Evolutionary conservation across 1,140 invertebrate species (phyloP).

Genomic region (Leptestheria dahalacensis): DNA sequence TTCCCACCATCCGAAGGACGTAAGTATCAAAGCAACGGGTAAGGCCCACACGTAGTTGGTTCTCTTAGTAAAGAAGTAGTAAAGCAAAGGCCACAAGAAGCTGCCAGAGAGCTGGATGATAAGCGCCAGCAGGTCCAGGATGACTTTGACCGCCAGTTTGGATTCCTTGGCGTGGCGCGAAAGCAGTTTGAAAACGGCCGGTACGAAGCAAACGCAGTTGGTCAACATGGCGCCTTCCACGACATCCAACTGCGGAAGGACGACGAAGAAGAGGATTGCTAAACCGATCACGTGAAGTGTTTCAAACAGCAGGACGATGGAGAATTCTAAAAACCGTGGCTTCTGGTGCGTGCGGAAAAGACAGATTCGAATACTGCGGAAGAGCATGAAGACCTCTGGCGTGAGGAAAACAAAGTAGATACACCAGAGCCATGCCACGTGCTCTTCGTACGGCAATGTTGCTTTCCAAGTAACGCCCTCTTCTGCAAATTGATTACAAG

Average conservation of each 20-base stretch:
- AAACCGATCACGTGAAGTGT: conserved; percentile 34
- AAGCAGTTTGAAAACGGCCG: conserved; percentile 27
- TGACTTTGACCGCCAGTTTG: neutral
- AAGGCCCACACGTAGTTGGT: conserved; percentile 26
- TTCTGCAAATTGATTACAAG: neutral
- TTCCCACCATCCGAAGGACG: conserved; percentile 38
- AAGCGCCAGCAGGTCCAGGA: conserved; percentile 25
- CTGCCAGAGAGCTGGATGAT: conserved; percentile 24
- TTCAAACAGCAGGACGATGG: conserved; percentile 27
- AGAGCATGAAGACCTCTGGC: conserved; percentile 29
- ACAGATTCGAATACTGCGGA: conserved; percentile 28
- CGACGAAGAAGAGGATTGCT: conserved; percentile 32
- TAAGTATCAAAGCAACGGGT: conserved; percentile 30
- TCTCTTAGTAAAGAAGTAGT: neutral
- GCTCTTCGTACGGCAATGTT: conserved; percentile 22
- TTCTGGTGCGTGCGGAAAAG: conserved; percentile 23
- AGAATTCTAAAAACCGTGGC: conserved; percentile 21
- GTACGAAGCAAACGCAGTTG: conserved; percentile 34
- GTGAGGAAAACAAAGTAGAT: conserved; percentile 29
- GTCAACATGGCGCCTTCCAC: conserved; percentile 33
- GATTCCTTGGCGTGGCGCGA: neutral
- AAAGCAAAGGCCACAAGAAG: conserved; percentile 24
- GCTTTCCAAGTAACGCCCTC: neutral
- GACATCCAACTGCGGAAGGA: conserved; percentile 36
- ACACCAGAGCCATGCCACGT: conserved; percentile 31